Base-by-base conservation (phyloP, 2,113 vertebrate species). In the Albula goreensis region DNA sequence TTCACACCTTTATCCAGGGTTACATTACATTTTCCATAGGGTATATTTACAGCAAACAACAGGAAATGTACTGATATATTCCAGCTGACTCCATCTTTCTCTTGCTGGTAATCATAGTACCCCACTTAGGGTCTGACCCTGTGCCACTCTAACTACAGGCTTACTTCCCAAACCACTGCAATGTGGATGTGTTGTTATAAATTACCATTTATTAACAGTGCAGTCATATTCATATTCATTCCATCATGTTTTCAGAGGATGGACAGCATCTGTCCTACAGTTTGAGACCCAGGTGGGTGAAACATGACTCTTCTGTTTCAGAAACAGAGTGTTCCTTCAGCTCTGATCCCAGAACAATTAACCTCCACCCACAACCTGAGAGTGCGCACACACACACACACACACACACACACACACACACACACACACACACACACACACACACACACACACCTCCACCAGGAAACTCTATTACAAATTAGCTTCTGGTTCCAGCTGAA, bases 301-400 rank as follows among this genome's bases (percentile, higher is more conserved):
- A 60, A 12, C 56, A 13, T 88, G 87, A 89, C 90, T 89, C 78
- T 90, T 90, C 91, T 91, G 91, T 91, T 92, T 90, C 92, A 93
- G 93, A 94, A 92, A 91, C 88, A 5, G 87, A 92, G 89, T 82
- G 86, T 90, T 93, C 92, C 91, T 90, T 89, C 87, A 90, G 91
- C 93, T 91, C 92, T 92, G 91, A 93, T 93, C 91, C 91, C 92
- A 90, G 31, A 83, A 88, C 92, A 93, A 93, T 93, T 90, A 91
- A 90, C 88, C 90, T 74, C 80, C 57, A 15, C 80, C 60, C 83
- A 74, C 83, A 48, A 85, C 83, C 70, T 77, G 31, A 41, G 31
- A 41, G 31, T 41, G 31, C 31, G 31, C 31, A 1, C 31, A 41
- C 31, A 41, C 31, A 41, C 60, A 3, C 60, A 3, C 60, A 22